Evolutionary conservation across 2,888 invertebrate species (phyloP), one percentile per base, ranked within the genome.

Genomic region (Allacma fusca): DNA sequence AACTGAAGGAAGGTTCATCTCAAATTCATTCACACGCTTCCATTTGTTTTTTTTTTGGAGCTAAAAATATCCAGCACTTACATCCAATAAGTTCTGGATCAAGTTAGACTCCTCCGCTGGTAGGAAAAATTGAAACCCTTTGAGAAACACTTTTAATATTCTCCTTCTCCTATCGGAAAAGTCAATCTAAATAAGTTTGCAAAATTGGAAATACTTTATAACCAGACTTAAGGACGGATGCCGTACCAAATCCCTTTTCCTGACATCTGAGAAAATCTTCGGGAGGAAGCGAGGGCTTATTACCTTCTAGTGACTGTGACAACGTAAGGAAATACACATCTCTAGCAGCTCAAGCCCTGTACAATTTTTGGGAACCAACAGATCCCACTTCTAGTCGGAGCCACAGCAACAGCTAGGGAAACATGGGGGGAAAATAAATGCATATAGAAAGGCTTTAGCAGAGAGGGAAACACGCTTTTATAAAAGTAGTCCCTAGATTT

Each of bases 161-260:
- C 34, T 34, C 34, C 34, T 34, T 34, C 9, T 34, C 9, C 34
- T 9, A 34, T 34, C 9, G 34, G 34, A 34, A 34, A 34, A 34
- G 34, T 34, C 34, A 34, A 34, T 4, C 34, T 34, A 34, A 34
- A 34, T 9, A 34, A 34, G 34, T 34, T 34, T 34, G 34, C 34
- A 34, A 34, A 34, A 34, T 34, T 34, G 34, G 34, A 34, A 7
- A 9, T 34, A 34, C 34, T 34, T 34, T 34, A 50, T 50, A 50
- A 50, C 50, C 19, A 50, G n/a, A 50, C 16, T 50, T 50, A 50
- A 50, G 50, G n/a, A 19, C 50, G 50, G n/a, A 50, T 34, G 50
- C 50, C 2, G 2, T 4, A 50, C 1, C 16, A 50, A 50, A 50
- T 50, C 50, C 13, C 50, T 50, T 50, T 50, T 16, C 19, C 50